Evolutionary conservation across 2,113 vertebrate genomes (phyloP).

Genomic region (Elgaria multicarinata): DNA sequence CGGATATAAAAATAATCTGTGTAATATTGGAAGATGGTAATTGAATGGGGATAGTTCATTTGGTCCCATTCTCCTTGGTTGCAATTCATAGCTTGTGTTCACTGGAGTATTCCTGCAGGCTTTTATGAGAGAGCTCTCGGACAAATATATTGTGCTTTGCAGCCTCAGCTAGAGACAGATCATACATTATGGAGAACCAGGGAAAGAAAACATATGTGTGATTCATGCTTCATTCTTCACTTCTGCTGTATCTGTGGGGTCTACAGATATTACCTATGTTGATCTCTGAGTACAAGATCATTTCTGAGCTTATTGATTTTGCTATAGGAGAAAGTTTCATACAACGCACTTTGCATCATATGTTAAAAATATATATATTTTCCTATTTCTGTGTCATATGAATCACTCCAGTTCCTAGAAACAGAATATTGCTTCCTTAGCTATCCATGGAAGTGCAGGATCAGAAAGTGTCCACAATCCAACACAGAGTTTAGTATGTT

Average conservation of each 20-base stretch:
- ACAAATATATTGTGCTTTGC: not conserved
- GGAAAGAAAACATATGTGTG: not conserved
- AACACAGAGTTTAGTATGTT: not conserved
- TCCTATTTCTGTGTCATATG: not conserved
- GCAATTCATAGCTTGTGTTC: not conserved
- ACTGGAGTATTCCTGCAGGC: not conserved
- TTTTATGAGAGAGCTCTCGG: not conserved
- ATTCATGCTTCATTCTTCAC: not conserved
- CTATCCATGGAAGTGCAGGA: not conserved
- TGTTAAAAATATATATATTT: not conserved
- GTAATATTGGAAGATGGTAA: not conserved
- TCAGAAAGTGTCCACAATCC: not conserved
- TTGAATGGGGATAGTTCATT: not conserved
- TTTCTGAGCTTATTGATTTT: not conserved
- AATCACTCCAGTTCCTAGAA: not conserved
- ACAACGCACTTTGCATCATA: not conserved
- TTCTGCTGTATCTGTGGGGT: not conserved
- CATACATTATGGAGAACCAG: not conserved
- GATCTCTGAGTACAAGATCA: not conserved
- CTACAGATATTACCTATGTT: not conserved
- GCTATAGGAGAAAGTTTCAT: not conserved
- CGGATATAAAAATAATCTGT: not conserved
- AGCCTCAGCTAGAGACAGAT: not conserved
- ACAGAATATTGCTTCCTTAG: not conserved
- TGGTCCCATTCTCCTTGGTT: not conserved